Evolutionary conservation across 2,113 vertebrate genomes (phyloP).

Genomic region (Orcinus orca): DNA sequence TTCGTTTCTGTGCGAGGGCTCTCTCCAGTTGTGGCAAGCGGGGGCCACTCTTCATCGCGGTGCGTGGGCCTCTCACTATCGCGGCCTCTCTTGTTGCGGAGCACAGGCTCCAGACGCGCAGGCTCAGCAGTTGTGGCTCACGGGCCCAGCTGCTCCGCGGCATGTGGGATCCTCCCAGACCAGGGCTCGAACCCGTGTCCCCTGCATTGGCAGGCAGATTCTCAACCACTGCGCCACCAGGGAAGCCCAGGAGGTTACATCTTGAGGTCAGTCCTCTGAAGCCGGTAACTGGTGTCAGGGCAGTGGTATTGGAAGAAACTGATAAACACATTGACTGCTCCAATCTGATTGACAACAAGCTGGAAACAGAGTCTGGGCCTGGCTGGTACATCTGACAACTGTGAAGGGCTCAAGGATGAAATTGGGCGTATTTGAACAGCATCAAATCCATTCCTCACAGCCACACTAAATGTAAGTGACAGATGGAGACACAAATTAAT

Average conservation of each 20-base stretch:
- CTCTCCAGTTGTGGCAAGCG: too few species aligned
- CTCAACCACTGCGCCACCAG: too few species aligned
- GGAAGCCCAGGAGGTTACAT: not conserved
- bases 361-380: constrained; percentile 36
- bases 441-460: constrained; percentile 45
- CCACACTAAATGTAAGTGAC: constrained; percentile 44
- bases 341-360: not conserved
- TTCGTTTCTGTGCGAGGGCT: too few species aligned
- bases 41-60: too few species aligned
- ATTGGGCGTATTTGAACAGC: constrained; percentile 28
- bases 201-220: too few species aligned
- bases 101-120: too few species aligned
- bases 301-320: not conserved
- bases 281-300: not conserved
- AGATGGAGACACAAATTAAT: constrained; percentile 61
- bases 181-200: accelerated
- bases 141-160: too few species aligned
- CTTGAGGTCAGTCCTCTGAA: not conserved
- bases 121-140: too few species aligned
- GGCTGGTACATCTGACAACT: constrained; percentile 53
- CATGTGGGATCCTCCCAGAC: too few species aligned
- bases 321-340: not conserved
- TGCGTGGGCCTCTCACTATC: too few species aligned
- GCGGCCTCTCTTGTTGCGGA: too few species aligned
- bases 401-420: constrained; percentile 36